phyloP scores from a whole-genome alignment of 2,113 vertebrate genomes.

The Rhynchomys soricoides region DNA sequence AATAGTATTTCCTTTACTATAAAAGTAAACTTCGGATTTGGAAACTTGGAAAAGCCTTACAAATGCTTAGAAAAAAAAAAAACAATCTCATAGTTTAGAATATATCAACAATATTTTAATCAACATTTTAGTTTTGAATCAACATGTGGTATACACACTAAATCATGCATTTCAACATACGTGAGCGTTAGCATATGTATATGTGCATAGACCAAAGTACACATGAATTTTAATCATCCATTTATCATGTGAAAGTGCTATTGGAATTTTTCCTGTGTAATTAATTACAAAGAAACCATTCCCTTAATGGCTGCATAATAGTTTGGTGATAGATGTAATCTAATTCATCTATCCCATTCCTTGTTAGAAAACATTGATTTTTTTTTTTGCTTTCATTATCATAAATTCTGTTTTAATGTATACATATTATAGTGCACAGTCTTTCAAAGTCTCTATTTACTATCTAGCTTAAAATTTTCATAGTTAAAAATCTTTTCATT shows the following conservation, averaged over 20 bases:
- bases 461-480: not conserved
- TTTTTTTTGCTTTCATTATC: not conserved
- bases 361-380: not conserved
- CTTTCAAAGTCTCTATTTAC: not conserved
- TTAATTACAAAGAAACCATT: not conserved
- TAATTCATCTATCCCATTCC: not conserved
- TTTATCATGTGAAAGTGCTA: not conserved
- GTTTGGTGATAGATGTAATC: not conserved
- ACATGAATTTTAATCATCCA: not conserved
- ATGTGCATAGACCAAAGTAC: not conserved
- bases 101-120: not conserved
- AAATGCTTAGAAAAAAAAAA: not conserved
- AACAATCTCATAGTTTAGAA: not conserved
- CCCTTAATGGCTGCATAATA: not conserved
- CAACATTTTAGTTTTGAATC: not conserved
- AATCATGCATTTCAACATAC: not conserved
- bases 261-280: not conserved
- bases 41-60: not conserved
- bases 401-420: conserved; percentile 2
- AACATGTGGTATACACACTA: not conserved
- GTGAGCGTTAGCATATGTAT: not conserved
- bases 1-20: not conserved
- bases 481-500: not conserved
- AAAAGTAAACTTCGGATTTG: not conserved
- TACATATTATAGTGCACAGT: not conserved